Conservation (phyloP, 2,113 vertebrate species). For the Chinchilla lanigera region DNA sequence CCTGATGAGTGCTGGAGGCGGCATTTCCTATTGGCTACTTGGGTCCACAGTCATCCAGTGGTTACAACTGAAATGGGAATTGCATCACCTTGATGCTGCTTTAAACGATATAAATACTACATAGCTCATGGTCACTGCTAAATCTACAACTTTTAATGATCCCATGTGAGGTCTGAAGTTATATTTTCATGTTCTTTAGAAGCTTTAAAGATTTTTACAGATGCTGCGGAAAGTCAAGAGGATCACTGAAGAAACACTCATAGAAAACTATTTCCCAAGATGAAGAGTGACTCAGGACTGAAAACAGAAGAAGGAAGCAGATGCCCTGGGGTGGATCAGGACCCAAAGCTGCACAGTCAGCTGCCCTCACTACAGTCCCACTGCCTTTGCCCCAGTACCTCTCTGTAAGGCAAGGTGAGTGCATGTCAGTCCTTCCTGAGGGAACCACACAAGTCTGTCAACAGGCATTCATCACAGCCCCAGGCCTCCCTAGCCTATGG, state of each 20-base stretch:
- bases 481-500: not conserved
- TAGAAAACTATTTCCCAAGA: not conserved
- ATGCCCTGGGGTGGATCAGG: no score
- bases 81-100: not conserved
- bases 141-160: not conserved
- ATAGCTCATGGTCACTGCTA: not conserved
- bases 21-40: not conserved
- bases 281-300: not conserved
- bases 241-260: not conserved
- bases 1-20: not conserved
- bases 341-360: not conserved
- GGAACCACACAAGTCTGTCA: not conserved
- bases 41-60: not conserved
- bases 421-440: not conserved
- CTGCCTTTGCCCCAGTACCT: not conserved
- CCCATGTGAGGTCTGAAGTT: not conserved
- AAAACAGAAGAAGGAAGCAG: not conserved
- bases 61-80: not conserved
- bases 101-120: not conserved
- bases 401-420: not conserved
- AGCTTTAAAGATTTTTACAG: not conserved
- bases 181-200: not conserved
- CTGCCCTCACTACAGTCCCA: not conserved
- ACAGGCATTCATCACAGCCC: not conserved
- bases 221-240: not conserved